phyloP scores from a whole-genome alignment of 2,888 invertebrate genomes.

The Lomographa bimaculata region DNA sequence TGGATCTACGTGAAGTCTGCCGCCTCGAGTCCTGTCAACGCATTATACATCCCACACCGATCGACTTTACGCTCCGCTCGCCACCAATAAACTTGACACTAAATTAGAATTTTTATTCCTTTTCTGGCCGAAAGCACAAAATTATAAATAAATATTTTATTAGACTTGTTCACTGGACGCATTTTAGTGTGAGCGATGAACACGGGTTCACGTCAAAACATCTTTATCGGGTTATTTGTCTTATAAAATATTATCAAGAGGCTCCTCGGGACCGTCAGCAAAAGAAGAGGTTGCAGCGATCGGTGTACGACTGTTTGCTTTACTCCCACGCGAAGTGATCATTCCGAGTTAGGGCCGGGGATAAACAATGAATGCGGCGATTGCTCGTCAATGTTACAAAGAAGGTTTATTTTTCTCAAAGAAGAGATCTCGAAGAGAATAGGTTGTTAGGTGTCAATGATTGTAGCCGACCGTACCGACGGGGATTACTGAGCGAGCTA shows the following conservation, averaged over 20 bases:
- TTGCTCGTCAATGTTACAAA: constrained; percentile 77
- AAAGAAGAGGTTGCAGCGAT: constrained; percentile 78
- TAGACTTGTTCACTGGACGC: constrained; percentile 78
- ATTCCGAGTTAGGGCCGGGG: constrained; percentile 70
- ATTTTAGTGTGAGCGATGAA: constrained; percentile 83
- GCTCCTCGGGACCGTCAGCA: constrained; percentile 81
- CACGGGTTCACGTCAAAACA: constrained; percentile 83
- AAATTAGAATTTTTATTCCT: constrained; percentile 75
- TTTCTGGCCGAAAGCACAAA: constrained; percentile 68
- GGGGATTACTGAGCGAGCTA: constrained; percentile 65
- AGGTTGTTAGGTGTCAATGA: constrained; percentile 61
- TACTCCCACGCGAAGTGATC: constrained; percentile 79
- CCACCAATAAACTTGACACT: constrained; percentile 80
- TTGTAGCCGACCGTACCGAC: constrained; percentile 63
- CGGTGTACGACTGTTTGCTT: constrained; percentile 78
- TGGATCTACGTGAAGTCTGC: constrained; percentile 74
- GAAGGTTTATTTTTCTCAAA: constrained; percentile 75
- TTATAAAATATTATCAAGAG: constrained; percentile 84
- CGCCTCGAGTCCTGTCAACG: constrained; percentile 75
- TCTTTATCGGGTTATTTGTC: constrained; percentile 84
- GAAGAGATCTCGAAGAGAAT: constrained; percentile 67
- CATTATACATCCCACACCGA: constrained; percentile 64
- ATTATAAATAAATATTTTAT: constrained; percentile 80
- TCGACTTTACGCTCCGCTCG: constrained; percentile 76
- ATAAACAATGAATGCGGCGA: constrained; percentile 81